These are phyloP conservation scores for Lycophotia porphyrea DNA, from an alignment of 2,888 invertebrate genomes.

Conservation along the genomic window DNA sequence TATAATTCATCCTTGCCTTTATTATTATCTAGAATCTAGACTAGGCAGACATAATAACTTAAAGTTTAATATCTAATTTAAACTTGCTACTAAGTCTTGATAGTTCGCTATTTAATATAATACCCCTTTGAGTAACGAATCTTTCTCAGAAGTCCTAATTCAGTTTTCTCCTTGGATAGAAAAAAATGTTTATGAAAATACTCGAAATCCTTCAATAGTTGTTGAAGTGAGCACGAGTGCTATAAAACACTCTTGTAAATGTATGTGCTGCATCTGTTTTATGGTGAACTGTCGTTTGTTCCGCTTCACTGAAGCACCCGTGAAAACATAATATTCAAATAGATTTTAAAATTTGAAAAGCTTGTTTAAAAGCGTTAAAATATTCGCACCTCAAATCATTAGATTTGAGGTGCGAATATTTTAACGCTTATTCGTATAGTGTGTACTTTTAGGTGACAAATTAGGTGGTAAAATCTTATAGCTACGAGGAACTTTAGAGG, in stretches of 20 bases:
- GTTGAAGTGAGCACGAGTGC: conserved; percentile 23
- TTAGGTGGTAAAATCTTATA: neutral
- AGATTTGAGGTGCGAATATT: too few relatives aligned
- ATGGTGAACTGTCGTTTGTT: conserved; percentile 28
- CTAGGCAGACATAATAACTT: neutral
- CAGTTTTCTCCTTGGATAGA: neutral
- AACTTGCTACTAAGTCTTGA: neutral
- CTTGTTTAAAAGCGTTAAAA: conserved; percentile 20
- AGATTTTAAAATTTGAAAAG: conserved; percentile 30
- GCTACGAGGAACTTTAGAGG: neutral
- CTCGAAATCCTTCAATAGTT: neutral
- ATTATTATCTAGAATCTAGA: conserved; percentile 1
- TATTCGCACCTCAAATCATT: conserved; percentile 2
- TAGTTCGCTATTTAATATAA: neutral
- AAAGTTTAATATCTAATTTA: conserved; percentile 11
- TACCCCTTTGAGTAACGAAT: neutral
- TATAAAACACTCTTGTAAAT: conserved; percentile 31
- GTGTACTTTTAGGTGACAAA: neutral
- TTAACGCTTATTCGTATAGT: too few relatives aligned
- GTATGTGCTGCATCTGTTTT: conserved; percentile 33
- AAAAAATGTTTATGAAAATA: neutral
- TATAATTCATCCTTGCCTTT: neutral
- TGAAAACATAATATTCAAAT: conserved; percentile 30
- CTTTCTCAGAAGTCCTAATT: neutral
- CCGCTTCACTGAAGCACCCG: conserved; percentile 12